phyloP scores from a whole-genome alignment of 2,888 invertebrate genomes.

The Zaprionus bogoriensis region DNA sequence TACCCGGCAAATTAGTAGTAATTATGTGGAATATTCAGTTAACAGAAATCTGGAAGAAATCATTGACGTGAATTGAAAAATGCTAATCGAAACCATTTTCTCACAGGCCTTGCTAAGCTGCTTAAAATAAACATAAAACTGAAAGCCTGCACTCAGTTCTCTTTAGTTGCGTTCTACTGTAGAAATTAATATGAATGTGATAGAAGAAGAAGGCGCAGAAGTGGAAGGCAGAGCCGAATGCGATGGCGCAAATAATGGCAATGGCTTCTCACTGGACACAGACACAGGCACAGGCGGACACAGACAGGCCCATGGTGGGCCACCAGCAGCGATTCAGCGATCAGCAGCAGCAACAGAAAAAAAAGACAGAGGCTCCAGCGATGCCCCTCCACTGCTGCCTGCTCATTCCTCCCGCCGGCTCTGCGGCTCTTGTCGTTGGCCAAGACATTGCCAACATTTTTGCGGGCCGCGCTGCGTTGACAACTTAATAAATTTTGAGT shows the following conservation, averaged over 20 bases:
- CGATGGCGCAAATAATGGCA: conserved; percentile 59
- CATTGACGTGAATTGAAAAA: too few relatives aligned
- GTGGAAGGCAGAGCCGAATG: conserved; percentile 44
- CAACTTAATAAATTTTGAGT: conserved; percentile 75
- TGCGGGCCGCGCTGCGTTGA: conserved; percentile 61
- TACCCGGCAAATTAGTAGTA: too few relatives aligned
- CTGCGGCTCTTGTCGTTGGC: conserved; percentile 3
- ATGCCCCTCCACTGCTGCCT: not conserved
- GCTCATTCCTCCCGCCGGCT: not conserved
- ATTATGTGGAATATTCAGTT: too few relatives aligned
- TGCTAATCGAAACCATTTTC: too few relatives aligned
- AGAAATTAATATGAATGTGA: not conserved
- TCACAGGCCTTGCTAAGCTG: too few relatives aligned
- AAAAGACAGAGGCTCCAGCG: not conserved
- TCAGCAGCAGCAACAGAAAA: conserved; percentile 13
- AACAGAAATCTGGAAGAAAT: too few relatives aligned
- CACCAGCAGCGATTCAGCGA: conserved; percentile 50
- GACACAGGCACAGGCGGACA: too few relatives aligned
- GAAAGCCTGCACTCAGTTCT: not conserved
- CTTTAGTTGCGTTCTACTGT: not conserved
- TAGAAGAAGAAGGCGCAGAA: not conserved
- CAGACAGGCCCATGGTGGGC: conserved; percentile 22
- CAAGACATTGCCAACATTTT: conserved; percentile 67
- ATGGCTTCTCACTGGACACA: conserved; percentile 40
- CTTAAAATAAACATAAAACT: not conserved